Evolutionary conservation across 2,888 invertebrate genomes (phyloP), one percentile per base, ranked within the genome.

Genomic region (Osmoderma eremita): DNA sequence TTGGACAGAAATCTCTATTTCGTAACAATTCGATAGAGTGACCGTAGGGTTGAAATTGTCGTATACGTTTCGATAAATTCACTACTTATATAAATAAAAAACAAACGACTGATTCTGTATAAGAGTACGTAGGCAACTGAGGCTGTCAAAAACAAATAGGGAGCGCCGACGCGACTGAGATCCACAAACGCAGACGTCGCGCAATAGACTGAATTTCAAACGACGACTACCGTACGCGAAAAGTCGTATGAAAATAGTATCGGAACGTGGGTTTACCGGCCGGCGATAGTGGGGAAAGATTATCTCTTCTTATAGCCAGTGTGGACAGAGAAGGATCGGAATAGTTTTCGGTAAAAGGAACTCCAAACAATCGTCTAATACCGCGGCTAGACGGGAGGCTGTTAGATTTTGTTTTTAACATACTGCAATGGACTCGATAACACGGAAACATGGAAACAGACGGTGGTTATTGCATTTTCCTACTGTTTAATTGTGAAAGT

Each of bases 111-210:
- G 38, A 38, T 17, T 38, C 10, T 30, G 30, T 30, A 18, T 61
- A 45, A 41, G n/a, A 30, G 42, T 30, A 45, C 36, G 36, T 38
- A 24, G 45, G 45, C 48, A 30, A 58, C 24, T 24, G 24, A 61
- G 58, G 58, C 58, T 48, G 58, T 24, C 48, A 48, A 61, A 61
- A 42, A 61, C 30, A 61, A 61, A 45, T 13, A 10, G 13, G 42
- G 42, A 61, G 58, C 58, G 58, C 58, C 58, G 58, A 61, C 58
- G 58, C 58, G 58, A 48, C 58, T 58, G n/a, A 8, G 30, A 45
- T 48, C 58, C 22, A 61, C 15, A 13, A 45, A 30, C 45, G 58
- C 58, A 61, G 58, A 48, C 58, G 58, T 61, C 58, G 58, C 58
- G 45, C 45, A 45, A 61, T 61, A 48, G 45, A 61, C 58, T 61